Evolutionary conservation across 2,113 vertebrate genomes (phyloP).

Genomic region (Pica pica): DNA sequence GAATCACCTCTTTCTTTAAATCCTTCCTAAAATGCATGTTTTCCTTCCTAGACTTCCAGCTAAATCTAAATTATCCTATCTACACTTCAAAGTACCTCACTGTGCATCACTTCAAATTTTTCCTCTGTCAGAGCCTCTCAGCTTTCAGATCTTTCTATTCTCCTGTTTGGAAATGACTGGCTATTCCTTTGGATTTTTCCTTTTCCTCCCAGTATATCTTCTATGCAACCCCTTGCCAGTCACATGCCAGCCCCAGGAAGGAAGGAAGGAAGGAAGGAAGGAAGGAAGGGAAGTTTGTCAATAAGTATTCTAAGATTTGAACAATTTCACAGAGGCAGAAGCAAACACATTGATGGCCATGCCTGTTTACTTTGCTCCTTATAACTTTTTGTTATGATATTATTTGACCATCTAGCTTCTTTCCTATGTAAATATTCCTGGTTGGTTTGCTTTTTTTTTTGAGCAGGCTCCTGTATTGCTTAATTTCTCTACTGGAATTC

Average conservation of each 20-base stretch:
- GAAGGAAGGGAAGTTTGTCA: not conserved
- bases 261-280: too few relatives aligned
- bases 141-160: not conserved
- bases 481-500: not conserved
- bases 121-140: not conserved
- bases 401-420: not conserved
- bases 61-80: not conserved
- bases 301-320: not conserved
- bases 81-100: not conserved
- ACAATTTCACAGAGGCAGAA: not conserved
- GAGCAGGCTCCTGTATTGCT: not conserved
- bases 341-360: not conserved
- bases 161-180: not conserved
- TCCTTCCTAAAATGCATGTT: not conserved
- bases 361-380: not conserved
- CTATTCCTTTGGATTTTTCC: not conserved
- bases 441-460: accelerated
- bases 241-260: not conserved
- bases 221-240: not conserved
- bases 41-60: not conserved
- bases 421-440: not conserved
- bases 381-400: not conserved
- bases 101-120: not conserved
- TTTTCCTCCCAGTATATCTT: not conserved
- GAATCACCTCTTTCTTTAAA: not conserved